phyloP scores from a whole-genome alignment of 2,797 vertebrate genomes.

The Megalops cyprinoides region DNA sequence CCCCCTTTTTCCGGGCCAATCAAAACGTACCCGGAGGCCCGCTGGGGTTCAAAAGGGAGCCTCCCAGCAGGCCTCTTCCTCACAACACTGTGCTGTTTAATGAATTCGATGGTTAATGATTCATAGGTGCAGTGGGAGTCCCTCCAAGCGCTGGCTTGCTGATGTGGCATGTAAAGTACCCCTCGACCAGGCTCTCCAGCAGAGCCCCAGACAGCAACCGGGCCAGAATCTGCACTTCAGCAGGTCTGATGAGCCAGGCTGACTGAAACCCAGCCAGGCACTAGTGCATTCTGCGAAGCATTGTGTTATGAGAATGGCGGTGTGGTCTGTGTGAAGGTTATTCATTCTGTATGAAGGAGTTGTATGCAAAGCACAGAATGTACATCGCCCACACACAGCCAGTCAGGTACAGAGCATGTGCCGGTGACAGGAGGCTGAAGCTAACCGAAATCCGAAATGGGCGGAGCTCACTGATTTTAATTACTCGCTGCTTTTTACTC shows the following conservation, averaged over 20 bases:
- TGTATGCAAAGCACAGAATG: too few relatives aligned
- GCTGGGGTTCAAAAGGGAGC: background rate
- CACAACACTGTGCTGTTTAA: constrained; percentile 28
- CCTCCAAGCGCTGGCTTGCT: background rate
- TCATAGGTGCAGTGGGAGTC: constrained; percentile 11
- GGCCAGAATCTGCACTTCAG: background rate
- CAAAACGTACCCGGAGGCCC: constrained; percentile 9
- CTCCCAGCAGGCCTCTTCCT: constrained; percentile 21
- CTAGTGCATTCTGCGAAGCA: background rate
- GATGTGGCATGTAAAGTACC: background rate
- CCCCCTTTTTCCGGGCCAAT: background rate
- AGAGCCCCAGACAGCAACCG: background rate
- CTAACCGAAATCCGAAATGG: too few relatives aligned
- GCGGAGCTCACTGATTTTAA: too few relatives aligned
- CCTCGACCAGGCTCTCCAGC: background rate
- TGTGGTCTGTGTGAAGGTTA: too few relatives aligned
- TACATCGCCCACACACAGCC: too few relatives aligned
- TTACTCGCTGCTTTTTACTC: too few relatives aligned
- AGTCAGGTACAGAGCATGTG: too few relatives aligned
- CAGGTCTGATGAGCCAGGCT: background rate
- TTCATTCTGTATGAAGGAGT: too few relatives aligned
- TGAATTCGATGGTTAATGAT: constrained; percentile 27
- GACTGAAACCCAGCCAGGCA: background rate
- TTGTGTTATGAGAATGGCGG: background rate
- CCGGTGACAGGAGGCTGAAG: too few relatives aligned